These are phyloP conservation scores for Tamandua tetradactyla DNA, from an alignment of 2,797 vertebrate species.

Conservation along the genomic window DNA sequence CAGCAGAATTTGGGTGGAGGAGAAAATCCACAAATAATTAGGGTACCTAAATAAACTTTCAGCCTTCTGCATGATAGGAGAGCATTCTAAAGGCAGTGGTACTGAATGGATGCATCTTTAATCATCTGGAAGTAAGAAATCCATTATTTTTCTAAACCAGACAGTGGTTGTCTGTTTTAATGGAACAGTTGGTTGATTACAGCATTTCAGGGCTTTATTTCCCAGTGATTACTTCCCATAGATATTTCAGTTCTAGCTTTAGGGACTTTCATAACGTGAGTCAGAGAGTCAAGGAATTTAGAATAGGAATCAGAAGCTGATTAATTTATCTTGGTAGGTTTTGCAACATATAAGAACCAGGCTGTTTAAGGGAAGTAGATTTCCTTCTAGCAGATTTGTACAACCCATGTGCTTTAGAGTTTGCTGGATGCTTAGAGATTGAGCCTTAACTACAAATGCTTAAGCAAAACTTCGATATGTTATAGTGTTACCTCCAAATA, in stretches of 20 bases:
- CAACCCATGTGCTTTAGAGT: neutral
- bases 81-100: neutral
- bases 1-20: neutral
- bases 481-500: neutral
- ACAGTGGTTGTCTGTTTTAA: conserved; percentile 64
- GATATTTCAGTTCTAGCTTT: conserved; percentile 23
- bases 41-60: neutral
- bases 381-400: neutral
- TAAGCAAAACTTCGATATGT: neutral
- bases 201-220: conserved; percentile 61
- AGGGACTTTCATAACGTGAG: conserved; percentile 24
- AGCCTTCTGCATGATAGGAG: neutral
- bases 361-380: neutral
- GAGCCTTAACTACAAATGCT: neutral
- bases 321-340: neutral
- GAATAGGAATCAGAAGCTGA: neutral
- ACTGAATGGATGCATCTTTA: conserved; percentile 57
- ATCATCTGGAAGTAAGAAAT: conserved; percentile 73
- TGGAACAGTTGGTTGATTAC: conserved; percentile 62
- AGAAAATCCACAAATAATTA: neutral
- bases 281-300: neutral
- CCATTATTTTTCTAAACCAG: conserved; percentile 65
- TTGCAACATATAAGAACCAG: neutral
- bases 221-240: conserved; percentile 9
- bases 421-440: neutral